Conservation (phyloP, 2,797 vertebrate genomes). For the Artibeus jamaicensis region DNA sequence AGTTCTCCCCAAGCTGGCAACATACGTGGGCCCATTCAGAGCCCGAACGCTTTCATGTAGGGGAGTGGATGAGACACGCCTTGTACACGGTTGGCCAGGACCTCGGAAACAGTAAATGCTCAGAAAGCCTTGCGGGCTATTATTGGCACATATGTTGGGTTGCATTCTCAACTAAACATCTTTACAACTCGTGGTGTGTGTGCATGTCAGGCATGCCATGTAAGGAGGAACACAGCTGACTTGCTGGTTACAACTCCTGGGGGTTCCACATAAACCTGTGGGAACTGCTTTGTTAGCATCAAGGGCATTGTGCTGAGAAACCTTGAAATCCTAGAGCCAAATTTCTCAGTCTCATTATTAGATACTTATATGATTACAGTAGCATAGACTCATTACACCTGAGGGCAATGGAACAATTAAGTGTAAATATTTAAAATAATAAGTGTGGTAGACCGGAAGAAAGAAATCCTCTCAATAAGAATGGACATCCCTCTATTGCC, state of each 20-base stretch:
- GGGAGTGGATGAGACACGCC: rapidly evolving
- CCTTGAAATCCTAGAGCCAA: background rate
- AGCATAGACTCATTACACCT: background rate
- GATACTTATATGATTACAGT: background rate
- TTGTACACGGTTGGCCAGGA: rapidly evolving
- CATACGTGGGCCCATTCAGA: too few species aligned
- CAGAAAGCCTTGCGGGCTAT: rapidly evolving
- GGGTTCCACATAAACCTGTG: rapidly evolving
- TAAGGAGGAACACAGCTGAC: rapidly evolving
- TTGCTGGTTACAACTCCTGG: background rate
- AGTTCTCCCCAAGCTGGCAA: background rate
- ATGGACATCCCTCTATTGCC: too few species aligned
- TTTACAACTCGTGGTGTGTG: rapidly evolving
- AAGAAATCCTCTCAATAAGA: background rate
- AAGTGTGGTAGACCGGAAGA: background rate
- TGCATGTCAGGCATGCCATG: rapidly evolving
- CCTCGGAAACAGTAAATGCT: background rate
- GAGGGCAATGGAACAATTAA: background rate
- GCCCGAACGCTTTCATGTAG: rapidly evolving
- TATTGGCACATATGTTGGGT: rapidly evolving
- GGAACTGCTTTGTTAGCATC: background rate
- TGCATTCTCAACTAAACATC: too few species aligned
- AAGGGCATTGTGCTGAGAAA: background rate
- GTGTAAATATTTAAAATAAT: background rate
- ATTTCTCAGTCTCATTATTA: background rate